Percentiles rank a stretch among this genome's conserved stretches.
Conservation (phyloP, 2,888 invertebrate species). For the Oegoconia quadripuncta region DNA sequence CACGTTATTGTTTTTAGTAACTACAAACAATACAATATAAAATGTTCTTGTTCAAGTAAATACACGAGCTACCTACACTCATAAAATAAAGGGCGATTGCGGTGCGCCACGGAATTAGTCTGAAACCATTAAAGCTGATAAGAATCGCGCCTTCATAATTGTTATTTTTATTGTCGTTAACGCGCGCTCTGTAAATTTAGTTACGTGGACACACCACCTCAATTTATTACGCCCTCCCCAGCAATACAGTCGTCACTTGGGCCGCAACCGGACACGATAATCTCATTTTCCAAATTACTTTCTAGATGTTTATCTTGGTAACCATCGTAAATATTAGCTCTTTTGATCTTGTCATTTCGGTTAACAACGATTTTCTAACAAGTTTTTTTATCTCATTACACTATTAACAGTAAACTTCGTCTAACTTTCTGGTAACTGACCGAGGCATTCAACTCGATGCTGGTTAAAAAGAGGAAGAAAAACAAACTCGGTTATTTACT, state of each 20-base stretch:
- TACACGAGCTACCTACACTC: slow-evolving; percentile 30
- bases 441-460: slow-evolving; percentile 29
- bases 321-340: slow-evolving; percentile 26
- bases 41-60: slow-evolving; percentile 43
- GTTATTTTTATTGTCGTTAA: slow-evolving; percentile 61
- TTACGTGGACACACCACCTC: slow-evolving; percentile 47
- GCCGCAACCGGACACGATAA: slow-evolving; percentile 47
- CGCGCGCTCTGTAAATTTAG: slow-evolving; percentile 44
- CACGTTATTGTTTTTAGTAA: slow-evolving; percentile 6
- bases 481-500: slow-evolving; percentile 46
- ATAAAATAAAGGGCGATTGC: slow-evolving; percentile 36
- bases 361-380: slow-evolving; percentile 16
- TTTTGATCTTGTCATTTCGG: slow-evolving; percentile 17
- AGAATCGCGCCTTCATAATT: slow-evolving; percentile 46
- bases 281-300: slow-evolving; percentile 60
- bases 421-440: slow-evolving; percentile 23
- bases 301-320: slow-evolving; percentile 45
- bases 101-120: slow-evolving; percentile 45
- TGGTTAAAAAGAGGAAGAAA: slow-evolving; percentile 29
- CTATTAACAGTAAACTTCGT: slow-evolving; percentile 36
- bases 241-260: slow-evolving; percentile 42
- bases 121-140: slow-evolving; percentile 61
- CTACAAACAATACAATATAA: slow-evolving; percentile 29
- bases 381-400: slow-evolving; percentile 22
- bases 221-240: slow-evolving; percentile 40